Evolutionary conservation across 2,888 invertebrate species (phyloP).

Genomic region (Agrotis segetum): DNA sequence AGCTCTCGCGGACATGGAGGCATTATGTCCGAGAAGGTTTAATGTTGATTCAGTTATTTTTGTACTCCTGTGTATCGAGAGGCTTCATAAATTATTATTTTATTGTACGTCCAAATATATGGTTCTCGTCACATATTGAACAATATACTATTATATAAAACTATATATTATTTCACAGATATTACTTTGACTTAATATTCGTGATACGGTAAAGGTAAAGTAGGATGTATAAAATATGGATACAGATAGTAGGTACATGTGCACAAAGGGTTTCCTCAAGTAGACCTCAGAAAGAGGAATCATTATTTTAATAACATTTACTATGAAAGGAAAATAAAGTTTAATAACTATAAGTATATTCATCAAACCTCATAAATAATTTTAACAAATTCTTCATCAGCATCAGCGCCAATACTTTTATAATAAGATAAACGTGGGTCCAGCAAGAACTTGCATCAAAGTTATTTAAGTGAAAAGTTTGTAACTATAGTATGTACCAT

Average conservation of each 20-base stretch:
- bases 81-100: slow-evolving; percentile 59
- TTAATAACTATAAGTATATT: too few species aligned
- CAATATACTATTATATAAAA: slow-evolving; percentile 6
- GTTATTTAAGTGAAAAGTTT: slow-evolving; percentile 70
- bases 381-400: neutral
- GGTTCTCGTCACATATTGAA: slow-evolving; percentile 11
- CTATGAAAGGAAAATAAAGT: too few species aligned
- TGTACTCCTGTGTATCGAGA: slow-evolving; percentile 13
- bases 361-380: neutral
- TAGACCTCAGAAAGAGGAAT: neutral
- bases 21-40: slow-evolving; percentile 1
- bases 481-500: too few species aligned
- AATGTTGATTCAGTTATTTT: slow-evolving; percentile 29
- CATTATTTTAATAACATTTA: too few species aligned
- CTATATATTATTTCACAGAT: neutral
- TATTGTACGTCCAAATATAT: slow-evolving; percentile 51
- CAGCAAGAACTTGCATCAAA: slow-evolving; percentile 58
- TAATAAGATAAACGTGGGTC: slow-evolving; percentile 60
- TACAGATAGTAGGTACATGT: too few species aligned
- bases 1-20: neutral
- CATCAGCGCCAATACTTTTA: slow-evolving; percentile 24
- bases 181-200: slow-evolving; percentile 7
- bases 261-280: too few species aligned
- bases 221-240: too few species aligned
- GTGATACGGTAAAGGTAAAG: neutral